Evolutionary conservation across 2,797 vertebrate genomes (phyloP), one percentile per base, ranked within the genome.

Genomic region (Sitta carolinensis): DNA sequence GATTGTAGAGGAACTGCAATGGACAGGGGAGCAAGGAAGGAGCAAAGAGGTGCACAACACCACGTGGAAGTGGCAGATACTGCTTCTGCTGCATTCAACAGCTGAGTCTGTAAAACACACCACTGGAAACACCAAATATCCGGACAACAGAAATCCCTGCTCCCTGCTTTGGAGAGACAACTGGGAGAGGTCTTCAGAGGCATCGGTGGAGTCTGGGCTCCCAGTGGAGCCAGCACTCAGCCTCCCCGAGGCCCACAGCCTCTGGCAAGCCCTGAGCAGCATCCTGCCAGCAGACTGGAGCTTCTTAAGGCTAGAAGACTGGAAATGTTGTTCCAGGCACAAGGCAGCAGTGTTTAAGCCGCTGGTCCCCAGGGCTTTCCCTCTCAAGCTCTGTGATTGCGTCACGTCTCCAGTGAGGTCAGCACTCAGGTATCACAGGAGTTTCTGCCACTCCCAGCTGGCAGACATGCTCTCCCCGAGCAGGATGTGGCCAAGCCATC

Each of bases 321-420:
- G 89, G 63, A 32, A 36, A 82, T 94, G 90, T 96, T 97, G 97
- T 97, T 97, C 93, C 80, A 72, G 27, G 76, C 79, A 97, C 91
- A 97, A 97, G 86, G 95, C 94, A 96, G 90, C 92, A 96, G 92
- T 94, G 90, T 96, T 96, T 21, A 48, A 85, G 88, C 95, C 2
- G 11, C 58, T 0, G 0, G 55, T 78, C 96, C 93, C 94, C n/a
- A 5, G 77, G 82, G 92, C 25, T 85, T 83, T 94, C 70, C 42
- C 84, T 70, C 11, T 0, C 0, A 27, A 94, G 85, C 75, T 58
- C 61, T 12, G 38, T 42, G 85, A 75, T 94, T 84, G 96, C 57
- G 36, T 96, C 97, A 95, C 54, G 84, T 91, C 95, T 97, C 94
- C 94, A 79, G 93, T 93, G 93, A 94, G 93, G 86, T 94, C 87